phyloP scores from a whole-genome alignment of 2,888 invertebrate genomes.

The Lithophane semibrunnea region DNA sequence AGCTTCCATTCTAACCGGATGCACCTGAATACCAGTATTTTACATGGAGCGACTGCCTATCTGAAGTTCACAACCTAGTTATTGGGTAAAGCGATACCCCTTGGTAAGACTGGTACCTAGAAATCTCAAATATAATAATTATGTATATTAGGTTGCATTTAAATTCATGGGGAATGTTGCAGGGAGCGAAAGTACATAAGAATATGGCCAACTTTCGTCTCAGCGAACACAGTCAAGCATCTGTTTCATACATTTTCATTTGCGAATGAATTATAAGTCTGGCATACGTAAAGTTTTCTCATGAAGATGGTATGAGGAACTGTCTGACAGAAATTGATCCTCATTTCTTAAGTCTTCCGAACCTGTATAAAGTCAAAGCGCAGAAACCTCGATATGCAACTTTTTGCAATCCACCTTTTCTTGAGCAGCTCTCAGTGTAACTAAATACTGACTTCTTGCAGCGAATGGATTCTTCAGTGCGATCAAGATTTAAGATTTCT shows the following conservation, averaged over 20 bases:
- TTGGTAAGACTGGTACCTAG: no score
- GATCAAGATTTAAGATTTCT: background rate
- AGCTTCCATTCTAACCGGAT: no score
- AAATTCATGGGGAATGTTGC: background rate
- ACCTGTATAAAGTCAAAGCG: background rate
- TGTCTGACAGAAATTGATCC: background rate
- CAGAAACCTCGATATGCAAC: constrained; percentile 4
- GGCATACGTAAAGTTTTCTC: background rate
- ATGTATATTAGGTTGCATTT: background rate
- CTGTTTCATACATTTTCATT: constrained; percentile 4
- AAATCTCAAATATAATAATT: background rate
- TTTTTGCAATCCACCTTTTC: background rate
- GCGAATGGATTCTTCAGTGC: no score
- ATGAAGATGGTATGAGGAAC: background rate
- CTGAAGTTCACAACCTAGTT: no score
- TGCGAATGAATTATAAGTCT: background rate
- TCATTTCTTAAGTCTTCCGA: background rate
- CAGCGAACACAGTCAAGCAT: background rate
- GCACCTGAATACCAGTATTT: no score
- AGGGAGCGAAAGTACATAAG: background rate
- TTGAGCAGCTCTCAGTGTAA: background rate
- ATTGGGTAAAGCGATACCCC: no score
- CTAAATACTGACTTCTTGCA: no score
- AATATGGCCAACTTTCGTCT: background rate
- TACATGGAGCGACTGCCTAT: no score